Evolutionary conservation across 2,888 invertebrate genomes (phyloP).

Genomic region (Sympetrum striolatum): DNA sequence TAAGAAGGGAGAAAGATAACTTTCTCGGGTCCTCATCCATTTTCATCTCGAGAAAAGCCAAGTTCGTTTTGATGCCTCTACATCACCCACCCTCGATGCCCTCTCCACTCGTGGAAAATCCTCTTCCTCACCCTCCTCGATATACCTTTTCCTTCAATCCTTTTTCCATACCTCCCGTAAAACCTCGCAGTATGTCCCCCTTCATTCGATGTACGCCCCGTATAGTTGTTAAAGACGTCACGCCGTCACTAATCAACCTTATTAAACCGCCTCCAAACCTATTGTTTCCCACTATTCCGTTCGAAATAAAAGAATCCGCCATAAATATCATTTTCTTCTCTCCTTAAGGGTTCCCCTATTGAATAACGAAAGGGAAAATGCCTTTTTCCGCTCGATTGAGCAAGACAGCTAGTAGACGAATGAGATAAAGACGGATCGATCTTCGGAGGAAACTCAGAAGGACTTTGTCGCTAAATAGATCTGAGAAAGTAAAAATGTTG

Average conservation of each 20-base stretch:
- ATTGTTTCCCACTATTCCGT: background rate
- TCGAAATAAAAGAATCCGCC: background rate
- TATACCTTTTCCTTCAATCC: background rate
- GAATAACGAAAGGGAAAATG: background rate
- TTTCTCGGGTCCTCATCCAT: slow-evolving; percentile 26
- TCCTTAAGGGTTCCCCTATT: background rate
- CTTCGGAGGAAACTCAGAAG: background rate
- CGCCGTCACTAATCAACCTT: background rate
- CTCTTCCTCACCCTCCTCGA: background rate
- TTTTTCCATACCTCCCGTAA: background rate
- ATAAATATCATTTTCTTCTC: background rate
- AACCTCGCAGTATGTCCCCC: background rate
- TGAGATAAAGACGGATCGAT: background rate
- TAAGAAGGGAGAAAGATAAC: slow-evolving; percentile 29
- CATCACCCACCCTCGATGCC: background rate
- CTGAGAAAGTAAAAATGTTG: background rate
- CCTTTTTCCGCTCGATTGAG: background rate
- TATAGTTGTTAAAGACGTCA: background rate
- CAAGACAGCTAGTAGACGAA: background rate
- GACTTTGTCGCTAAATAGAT: background rate
- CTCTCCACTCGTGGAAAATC: no score
- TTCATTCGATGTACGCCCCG: background rate
- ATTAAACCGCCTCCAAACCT: background rate
- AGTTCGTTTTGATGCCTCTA: slow-evolving; percentile 33
- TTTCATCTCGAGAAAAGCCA: slow-evolving; percentile 27